Evolutionary conservation across 2,797 vertebrate genomes (phyloP).

Genomic region (Amblyraja radiata): DNA sequence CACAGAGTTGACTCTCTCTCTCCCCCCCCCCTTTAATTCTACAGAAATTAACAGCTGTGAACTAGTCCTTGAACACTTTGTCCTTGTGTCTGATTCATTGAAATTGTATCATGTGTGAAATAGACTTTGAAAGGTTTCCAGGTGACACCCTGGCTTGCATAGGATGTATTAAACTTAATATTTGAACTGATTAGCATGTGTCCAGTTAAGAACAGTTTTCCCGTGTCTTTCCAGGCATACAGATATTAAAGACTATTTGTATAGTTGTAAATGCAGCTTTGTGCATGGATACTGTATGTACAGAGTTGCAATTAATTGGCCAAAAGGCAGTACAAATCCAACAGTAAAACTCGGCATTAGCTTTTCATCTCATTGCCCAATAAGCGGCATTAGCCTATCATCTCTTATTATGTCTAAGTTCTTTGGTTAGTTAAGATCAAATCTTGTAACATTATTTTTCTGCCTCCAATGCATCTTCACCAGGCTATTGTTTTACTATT

Average conservation of each 20-base stretch:
- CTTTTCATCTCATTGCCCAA: not conserved
- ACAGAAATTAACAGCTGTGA: not conserved
- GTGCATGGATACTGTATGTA: not conserved
- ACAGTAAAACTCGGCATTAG: not conserved
- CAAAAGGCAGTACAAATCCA: not conserved
- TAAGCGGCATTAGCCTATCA: not conserved
- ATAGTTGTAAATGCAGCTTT: not conserved
- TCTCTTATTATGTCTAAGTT: not conserved
- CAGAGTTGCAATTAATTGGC: not conserved
- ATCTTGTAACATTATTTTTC: not conserved
- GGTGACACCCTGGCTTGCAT: not conserved
- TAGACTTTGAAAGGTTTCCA: not conserved
- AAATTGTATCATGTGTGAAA: not conserved
- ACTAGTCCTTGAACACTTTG: not conserved
- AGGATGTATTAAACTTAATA: not conserved
- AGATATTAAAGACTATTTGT: not conserved
- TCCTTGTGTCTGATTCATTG: not conserved
- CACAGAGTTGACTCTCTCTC: too few relatives aligned
- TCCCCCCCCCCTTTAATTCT: too few relatives aligned
- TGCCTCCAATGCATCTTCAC: not conserved
- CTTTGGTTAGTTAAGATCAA: not conserved
- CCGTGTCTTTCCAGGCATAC: not conserved
- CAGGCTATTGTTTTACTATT: not conserved
- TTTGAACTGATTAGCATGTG: not conserved
- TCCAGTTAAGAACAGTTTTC: not conserved